phyloP scores from a whole-genome alignment of 2,797 vertebrate species.

The Simalia tracyae region DNA sequence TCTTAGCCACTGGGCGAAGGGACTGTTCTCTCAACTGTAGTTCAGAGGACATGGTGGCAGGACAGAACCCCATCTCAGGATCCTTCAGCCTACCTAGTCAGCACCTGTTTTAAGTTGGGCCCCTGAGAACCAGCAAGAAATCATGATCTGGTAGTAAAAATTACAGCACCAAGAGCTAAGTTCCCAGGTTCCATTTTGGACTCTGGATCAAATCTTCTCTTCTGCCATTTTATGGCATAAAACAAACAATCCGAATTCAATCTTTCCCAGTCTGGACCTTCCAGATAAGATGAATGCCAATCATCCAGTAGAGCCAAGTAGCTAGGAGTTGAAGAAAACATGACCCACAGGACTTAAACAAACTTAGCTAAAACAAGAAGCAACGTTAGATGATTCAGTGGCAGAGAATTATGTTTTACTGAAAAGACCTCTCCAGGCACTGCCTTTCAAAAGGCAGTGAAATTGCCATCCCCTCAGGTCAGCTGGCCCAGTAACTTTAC shows the following conservation, averaged over 20 bases:
- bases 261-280: too few relatives aligned
- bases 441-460: not conserved
- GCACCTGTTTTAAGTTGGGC: not conserved
- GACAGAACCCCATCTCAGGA: too few relatives aligned
- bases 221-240: not conserved
- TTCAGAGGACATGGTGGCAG: not conserved
- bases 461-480: not conserved
- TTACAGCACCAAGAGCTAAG: too few relatives aligned
- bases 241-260: not conserved
- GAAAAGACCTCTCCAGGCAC: not conserved
- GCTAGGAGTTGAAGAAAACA: not conserved
- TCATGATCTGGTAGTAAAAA: too few relatives aligned
- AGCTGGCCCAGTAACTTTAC: not conserved
- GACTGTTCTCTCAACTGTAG: not conserved
- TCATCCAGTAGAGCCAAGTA: too few relatives aligned
- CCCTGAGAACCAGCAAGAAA: not conserved
- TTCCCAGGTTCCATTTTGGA: not conserved
- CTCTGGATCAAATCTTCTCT: not conserved
- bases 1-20: not conserved
- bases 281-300: too few relatives aligned
- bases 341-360: too few relatives aligned
- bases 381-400: not conserved
- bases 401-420: not conserved
- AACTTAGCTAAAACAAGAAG: too few relatives aligned
- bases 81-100: too few relatives aligned